phyloP scores from a whole-genome alignment of 2,113 vertebrate genomes.

The Corythornis madagascariensis region DNA sequence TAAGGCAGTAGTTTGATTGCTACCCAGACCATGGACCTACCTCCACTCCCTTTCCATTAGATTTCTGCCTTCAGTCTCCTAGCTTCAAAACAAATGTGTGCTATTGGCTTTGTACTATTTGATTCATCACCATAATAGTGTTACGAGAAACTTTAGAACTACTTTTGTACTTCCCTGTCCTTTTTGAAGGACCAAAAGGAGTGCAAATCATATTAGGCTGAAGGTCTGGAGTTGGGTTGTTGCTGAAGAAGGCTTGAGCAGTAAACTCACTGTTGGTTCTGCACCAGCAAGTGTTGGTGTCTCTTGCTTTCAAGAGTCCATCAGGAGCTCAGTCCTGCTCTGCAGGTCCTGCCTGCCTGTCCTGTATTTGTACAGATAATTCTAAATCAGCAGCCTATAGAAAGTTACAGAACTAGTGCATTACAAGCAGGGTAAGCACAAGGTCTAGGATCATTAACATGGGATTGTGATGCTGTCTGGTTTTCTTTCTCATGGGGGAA shows the following conservation, averaged over 20 bases:
- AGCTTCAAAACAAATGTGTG: background rate
- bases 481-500: background rate
- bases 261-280: background rate
- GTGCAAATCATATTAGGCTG: background rate
- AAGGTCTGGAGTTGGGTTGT: background rate
- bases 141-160: background rate
- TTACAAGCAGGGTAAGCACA: background rate
- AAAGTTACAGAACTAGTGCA: accelerated
- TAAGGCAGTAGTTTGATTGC: no score
- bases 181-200: background rate
- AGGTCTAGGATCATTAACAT: background rate
- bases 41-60: no score
- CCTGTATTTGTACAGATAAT: background rate
- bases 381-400: background rate
- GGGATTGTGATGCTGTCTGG: background rate
- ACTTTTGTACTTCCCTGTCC: background rate
- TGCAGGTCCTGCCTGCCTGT: background rate
- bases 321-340: background rate
- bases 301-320: background rate
- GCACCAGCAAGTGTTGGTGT: background rate
- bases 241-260: background rate
- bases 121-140: background rate
- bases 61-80: no score
- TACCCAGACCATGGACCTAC: no score
- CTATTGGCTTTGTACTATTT: background rate